A percentile compares a stretch with the other conserved stretches of the same genome.
Evolutionary conservation across 2,113 vertebrate species (phyloP).

Genomic region (Chionodraco myersi): DNA sequence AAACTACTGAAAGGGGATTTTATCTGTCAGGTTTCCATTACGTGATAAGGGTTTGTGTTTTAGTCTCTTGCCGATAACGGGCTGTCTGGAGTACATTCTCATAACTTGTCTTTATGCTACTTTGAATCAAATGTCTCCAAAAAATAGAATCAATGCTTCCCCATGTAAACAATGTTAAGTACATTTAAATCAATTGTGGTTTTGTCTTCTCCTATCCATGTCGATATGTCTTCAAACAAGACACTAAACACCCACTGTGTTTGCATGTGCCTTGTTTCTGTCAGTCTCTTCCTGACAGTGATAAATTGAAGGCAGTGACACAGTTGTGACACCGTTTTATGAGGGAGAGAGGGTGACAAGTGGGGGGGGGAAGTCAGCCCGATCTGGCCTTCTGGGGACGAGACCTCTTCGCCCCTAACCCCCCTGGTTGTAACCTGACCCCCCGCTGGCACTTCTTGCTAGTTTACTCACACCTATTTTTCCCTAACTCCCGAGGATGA

Average conservation of each 20-base stretch:
- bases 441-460: constrained; percentile 12
- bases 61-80: too few relatives aligned
- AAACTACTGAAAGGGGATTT: not conserved
- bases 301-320: constrained; percentile 18
- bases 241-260: not conserved
- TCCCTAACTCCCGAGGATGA: not conserved
- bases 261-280: not conserved
- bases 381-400: not conserved
- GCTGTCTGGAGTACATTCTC: too few relatives aligned
- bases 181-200: too few relatives aligned
- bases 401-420: constrained; percentile 18
- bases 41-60: too few relatives aligned
- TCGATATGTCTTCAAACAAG: too few relatives aligned
- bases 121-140: not conserved
- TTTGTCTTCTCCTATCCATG: not conserved
- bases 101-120: not conserved
- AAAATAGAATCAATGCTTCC: not conserved
- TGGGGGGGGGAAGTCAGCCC: not conserved
- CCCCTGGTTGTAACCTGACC: constrained; percentile 39
- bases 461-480: not conserved
- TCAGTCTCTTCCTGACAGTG: constrained; percentile 11
- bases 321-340: constrained; percentile 4
- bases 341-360: not conserved
- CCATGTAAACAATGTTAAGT: not conserved
- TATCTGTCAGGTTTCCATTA: not conserved